Base-by-base conservation (phyloP, 2,888 invertebrate species). In the Dynastes grantii region DNA sequence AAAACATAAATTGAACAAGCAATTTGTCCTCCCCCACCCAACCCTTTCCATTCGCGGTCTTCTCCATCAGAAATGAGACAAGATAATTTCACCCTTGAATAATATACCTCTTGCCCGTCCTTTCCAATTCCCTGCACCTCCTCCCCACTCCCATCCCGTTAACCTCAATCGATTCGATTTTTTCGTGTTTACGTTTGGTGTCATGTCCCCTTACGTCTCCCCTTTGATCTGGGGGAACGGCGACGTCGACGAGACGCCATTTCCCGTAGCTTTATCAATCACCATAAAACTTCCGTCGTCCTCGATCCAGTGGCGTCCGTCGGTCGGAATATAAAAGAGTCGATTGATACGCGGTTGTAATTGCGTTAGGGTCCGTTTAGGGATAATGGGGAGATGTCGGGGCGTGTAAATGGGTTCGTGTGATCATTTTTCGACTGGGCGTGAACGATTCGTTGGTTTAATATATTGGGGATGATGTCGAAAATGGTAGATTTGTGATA, bases 271-370 rank as follows among this genome's bases (percentile, higher is more conserved):
- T 68, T 68, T 68, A 68, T 68, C 68, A 68, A 68, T 68, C 68
- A 49, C 68, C 40, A 68, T 68, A 68, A 68, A 68, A 49, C 68
- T 68, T 68, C 68, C 68, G 68, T 51, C 68, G 68, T 51, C 68
- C 13, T 51, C 68, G 27, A 68, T 68, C 51, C 68, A 68, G 68
- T 68, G 68, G 68, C 68, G 68, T 51, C 40, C 53, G 68, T 51
- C 68, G 51, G 29, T 51, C 11, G 68, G 68, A 68, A 68, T 68
- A 68, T 68, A 68, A 68, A 68, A 16, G 49, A 53, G 51, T 4
- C 29, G 68, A 45, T 51, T 29, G 68, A 49, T 68, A 32, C 51
- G 63, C 63, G 8, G 63, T 22, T 22, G 9, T 63, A 32, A 63
- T 63, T 32, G 32, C 63, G 63, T 63, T 63, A 58, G 22, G n/a